Conservation (phyloP, 2,113 vertebrate species). For the Coracopsis vasa region DNA sequence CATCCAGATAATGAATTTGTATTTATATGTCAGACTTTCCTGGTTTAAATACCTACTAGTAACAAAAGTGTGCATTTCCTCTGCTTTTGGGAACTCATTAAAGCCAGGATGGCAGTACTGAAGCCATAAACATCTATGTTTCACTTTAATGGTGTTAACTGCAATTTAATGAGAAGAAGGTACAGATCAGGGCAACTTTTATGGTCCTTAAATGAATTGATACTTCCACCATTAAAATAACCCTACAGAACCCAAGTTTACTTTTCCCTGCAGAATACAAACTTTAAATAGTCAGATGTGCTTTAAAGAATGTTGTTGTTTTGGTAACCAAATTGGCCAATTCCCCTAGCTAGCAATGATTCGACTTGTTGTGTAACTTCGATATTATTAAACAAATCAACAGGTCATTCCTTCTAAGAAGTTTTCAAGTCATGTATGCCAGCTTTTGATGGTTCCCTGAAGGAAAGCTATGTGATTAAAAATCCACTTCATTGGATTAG, state of each 20-base stretch:
- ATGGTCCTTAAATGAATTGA: slow-evolving; percentile 84
- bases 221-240: slow-evolving; percentile 81
- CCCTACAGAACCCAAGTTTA: slow-evolving; percentile 76
- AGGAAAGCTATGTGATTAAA: slow-evolving; percentile 67
- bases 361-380: slow-evolving; percentile 60
- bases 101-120: slow-evolving; percentile 77
- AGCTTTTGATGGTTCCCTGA: slow-evolving; percentile 61
- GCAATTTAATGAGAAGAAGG: slow-evolving; percentile 84
- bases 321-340: slow-evolving; percentile 66
- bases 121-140: slow-evolving; percentile 81
- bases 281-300: slow-evolving; percentile 74
- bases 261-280: slow-evolving; percentile 77
- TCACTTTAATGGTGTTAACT: slow-evolving; percentile 82
- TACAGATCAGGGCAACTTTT: slow-evolving; percentile 80
- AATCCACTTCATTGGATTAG: slow-evolving; percentile 57
- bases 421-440: slow-evolving; percentile 53
- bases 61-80: slow-evolving; percentile 77
- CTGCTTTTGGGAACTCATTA: slow-evolving; percentile 82
- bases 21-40: slow-evolving; percentile 62
- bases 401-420: slow-evolving; percentile 61
- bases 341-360: slow-evolving; percentile 54
- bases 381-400: slow-evolving; percentile 71
- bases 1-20: slow-evolving; percentile 60
- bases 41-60: slow-evolving; percentile 71
- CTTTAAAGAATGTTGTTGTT: slow-evolving; percentile 71